Evolutionary conservation across 2,888 invertebrate species (phyloP).

Genomic region (Pristionchus fissidentatus): DNA sequence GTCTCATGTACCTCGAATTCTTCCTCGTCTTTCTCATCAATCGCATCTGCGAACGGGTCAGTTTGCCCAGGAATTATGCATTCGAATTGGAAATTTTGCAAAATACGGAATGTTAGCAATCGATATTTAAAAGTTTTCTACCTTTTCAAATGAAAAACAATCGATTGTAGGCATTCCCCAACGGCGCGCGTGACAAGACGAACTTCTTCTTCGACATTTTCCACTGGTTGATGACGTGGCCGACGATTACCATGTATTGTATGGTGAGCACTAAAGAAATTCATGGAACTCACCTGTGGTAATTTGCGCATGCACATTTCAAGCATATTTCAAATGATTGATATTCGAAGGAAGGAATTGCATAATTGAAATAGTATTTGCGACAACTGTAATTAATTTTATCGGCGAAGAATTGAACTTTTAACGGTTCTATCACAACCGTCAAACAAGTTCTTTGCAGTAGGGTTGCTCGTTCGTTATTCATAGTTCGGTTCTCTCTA

Average conservation of each 20-base stretch:
- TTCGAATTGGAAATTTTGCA: not conserved
- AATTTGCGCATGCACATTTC: not conserved
- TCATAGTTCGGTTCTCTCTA: too few relatives aligned
- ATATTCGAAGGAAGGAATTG: not conserved
- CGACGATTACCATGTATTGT: conserved; percentile 69
- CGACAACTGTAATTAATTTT: not conserved
- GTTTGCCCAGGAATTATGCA: not conserved
- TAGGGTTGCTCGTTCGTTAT: too few relatives aligned
- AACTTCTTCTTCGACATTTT: conserved; percentile 68
- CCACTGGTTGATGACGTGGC: conserved; percentile 68
- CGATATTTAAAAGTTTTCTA: not conserved
- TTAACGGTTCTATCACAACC: too few relatives aligned
- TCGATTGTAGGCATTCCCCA: conserved; percentile 63
- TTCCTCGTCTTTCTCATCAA: conserved; percentile 64
- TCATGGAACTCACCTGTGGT: not conserved
- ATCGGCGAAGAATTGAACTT: too few relatives aligned
- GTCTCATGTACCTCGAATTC: conserved; percentile 69
- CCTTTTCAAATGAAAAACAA: not conserved
- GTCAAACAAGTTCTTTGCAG: too few relatives aligned
- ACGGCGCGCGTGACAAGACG: conserved; percentile 66
- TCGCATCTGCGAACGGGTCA: conserved; percentile 66
- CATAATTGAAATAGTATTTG: not conserved
- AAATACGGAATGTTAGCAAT: not conserved
- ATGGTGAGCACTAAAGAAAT: conserved; percentile 35
- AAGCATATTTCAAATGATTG: not conserved